Percentiles rank a stretch among this genome's conserved stretches.
Conservation (phyloP, 1,140 invertebrate species). For the Heliconius hermathena region DNA sequence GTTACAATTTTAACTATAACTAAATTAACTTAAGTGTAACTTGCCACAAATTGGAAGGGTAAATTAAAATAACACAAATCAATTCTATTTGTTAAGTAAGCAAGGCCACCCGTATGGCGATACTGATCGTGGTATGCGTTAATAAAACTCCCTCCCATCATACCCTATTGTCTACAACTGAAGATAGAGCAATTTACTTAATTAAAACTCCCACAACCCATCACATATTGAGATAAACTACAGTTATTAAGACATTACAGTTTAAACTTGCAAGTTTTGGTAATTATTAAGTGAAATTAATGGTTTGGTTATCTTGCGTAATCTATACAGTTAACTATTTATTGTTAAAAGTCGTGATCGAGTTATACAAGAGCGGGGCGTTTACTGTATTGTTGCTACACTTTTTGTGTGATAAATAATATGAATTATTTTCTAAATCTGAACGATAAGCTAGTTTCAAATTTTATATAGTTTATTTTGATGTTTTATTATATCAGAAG, state of each 20-base stretch:
- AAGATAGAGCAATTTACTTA: conserved; percentile 41
- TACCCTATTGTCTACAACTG: conserved; percentile 54
- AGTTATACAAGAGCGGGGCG: conserved; percentile 15
- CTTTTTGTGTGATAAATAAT: neutral
- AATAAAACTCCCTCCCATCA: conserved; percentile 75
- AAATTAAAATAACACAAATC: conserved; percentile 57
- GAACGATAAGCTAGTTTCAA: neutral
- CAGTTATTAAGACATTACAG: conserved; percentile 68
- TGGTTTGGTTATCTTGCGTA: conserved; percentile 23
- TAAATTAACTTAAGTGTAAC: neutral
- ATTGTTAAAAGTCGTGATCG: conserved; percentile 15
- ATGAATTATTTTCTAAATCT: neutral
- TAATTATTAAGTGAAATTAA: conserved; percentile 37
- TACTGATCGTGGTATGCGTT: conserved; percentile 61
- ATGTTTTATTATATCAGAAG: too few relatives aligned
- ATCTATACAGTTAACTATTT: conserved; percentile 16
- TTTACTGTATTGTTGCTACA: neutral
- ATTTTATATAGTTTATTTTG: too few relatives aligned
- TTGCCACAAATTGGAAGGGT: neutral
- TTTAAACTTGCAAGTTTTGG: conserved; percentile 46
- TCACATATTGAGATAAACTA: conserved; percentile 40
- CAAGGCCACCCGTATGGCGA: conserved; percentile 67
- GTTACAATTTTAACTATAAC: neutral
- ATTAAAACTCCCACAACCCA: conserved; percentile 40
- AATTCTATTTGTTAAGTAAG: conserved; percentile 74